Percentiles rank a stretch among this genome's conserved stretches.
These are phyloP conservation scores for Chelonia mydas DNA, from an alignment of 2,797 vertebrate genomes.

Conservation along the genomic window DNA sequence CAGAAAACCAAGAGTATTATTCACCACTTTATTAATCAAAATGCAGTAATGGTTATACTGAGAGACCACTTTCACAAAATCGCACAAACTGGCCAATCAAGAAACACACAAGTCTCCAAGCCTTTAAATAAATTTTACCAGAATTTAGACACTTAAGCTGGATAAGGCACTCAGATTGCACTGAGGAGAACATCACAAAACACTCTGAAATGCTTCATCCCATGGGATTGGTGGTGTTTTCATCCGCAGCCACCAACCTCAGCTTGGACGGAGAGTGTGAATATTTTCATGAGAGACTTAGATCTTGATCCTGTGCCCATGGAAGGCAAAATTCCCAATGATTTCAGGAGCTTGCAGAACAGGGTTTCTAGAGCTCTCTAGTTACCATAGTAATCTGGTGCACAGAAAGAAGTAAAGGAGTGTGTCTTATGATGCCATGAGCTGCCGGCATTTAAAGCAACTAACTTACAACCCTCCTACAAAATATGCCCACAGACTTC, in stretches of 20 bases:
- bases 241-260: slow-evolving; percentile 24
- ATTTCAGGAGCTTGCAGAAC: neutral
- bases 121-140: neutral
- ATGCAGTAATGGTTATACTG: neutral
- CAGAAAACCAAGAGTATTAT: neutral
- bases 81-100: neutral
- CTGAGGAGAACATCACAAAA: neutral
- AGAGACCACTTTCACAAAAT: neutral
- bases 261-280: neutral
- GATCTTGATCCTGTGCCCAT: neutral
- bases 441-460: neutral
- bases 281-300: neutral
- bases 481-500: neutral
- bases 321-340: neutral
- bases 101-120: neutral
- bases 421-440: neutral
- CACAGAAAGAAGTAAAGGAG: neutral
- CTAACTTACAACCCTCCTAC: neutral
- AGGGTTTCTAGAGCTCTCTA: neutral
- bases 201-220: neutral
- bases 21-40: neutral
- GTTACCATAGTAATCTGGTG: neutral
- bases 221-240: neutral
- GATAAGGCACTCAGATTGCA: neutral
- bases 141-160: neutral